Conservation (phyloP, 2,888 invertebrate genomes). For the Eustalomyia histrio region DNA sequence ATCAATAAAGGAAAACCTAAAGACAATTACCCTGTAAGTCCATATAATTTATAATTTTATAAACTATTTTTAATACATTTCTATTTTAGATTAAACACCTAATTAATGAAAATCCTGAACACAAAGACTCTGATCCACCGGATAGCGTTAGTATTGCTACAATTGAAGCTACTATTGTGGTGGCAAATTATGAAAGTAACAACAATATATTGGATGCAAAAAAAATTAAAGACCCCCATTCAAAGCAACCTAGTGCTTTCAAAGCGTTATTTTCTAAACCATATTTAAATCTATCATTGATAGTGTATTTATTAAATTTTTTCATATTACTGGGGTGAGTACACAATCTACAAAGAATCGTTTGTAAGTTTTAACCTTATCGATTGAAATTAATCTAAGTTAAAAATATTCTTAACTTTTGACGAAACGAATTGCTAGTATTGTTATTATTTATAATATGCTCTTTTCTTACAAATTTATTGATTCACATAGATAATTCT, state of each 20-base stretch:
- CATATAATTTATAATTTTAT: not conserved
- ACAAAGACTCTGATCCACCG: conserved; percentile 22
- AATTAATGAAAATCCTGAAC: conserved; percentile 53
- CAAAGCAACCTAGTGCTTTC: conserved; percentile 46
- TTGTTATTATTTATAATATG: too few species aligned
- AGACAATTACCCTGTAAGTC: conserved; percentile 54
- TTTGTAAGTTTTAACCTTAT: too few species aligned
- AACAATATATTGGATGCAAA: not conserved
- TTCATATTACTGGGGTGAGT: conserved; percentile 81
- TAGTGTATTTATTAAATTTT: conserved; percentile 57
- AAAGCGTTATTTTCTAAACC: conserved; percentile 67
- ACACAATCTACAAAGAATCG: too few species aligned
- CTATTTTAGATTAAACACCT: conserved; percentile 55
- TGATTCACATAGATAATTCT: too few species aligned
- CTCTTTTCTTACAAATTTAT: too few species aligned
- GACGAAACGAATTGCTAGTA: too few species aligned
- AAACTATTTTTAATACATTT: not conserved
- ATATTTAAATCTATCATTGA: conserved; percentile 79
- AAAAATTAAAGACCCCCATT: conserved; percentile 1
- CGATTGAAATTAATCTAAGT: too few species aligned
- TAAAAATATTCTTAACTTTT: too few species aligned
- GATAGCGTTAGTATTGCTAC: conserved; percentile 47
- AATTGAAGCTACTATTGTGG: conserved; percentile 41
- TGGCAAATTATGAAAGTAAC: conserved; percentile 13
- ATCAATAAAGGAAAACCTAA: conserved; percentile 83